phyloP scores from a whole-genome alignment of 2,113 vertebrate species.

The Colaptes auratus region DNA sequence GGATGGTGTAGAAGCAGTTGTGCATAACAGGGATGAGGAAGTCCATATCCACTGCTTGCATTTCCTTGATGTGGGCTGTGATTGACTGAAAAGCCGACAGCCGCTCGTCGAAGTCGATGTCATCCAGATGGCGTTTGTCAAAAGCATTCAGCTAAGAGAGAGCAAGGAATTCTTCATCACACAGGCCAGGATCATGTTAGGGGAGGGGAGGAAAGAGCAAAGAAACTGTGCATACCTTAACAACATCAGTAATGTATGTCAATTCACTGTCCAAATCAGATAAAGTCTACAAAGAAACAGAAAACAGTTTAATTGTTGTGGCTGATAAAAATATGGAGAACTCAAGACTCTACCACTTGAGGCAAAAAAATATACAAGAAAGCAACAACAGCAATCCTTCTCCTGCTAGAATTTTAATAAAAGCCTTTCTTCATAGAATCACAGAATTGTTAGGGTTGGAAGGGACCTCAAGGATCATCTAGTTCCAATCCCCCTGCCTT shows the following conservation, averaged over 20 bases:
- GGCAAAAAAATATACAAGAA: background rate
- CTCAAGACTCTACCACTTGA: background rate
- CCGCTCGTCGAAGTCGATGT: slow-evolving; percentile 91
- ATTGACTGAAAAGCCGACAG: slow-evolving; percentile 88
- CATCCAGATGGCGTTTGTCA: slow-evolving; percentile 92
- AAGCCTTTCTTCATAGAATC: background rate
- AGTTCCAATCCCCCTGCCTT: no score
- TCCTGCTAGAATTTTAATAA: background rate
- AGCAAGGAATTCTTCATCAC: background rate
- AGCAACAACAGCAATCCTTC: background rate
- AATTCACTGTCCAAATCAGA: slow-evolving; percentile 86
- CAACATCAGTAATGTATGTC: slow-evolving; percentile 86
- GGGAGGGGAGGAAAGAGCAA: background rate
- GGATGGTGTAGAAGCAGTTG: slow-evolving; percentile 94
- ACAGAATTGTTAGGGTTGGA: no score
- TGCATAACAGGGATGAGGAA: slow-evolving; percentile 86
- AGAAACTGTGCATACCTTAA: slow-evolving; percentile 80
- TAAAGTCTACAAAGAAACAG: slow-evolving; percentile 80
- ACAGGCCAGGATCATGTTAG: background rate
- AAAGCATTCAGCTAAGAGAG: slow-evolving; percentile 88
- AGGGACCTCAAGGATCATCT: no score
- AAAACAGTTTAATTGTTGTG: background rate
- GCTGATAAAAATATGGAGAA: background rate
- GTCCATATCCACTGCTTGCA: slow-evolving; percentile 85
- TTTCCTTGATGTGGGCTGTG: slow-evolving; percentile 78